phyloP scores from a whole-genome alignment of 2,888 invertebrate genomes.

The Hesperia comma region DNA sequence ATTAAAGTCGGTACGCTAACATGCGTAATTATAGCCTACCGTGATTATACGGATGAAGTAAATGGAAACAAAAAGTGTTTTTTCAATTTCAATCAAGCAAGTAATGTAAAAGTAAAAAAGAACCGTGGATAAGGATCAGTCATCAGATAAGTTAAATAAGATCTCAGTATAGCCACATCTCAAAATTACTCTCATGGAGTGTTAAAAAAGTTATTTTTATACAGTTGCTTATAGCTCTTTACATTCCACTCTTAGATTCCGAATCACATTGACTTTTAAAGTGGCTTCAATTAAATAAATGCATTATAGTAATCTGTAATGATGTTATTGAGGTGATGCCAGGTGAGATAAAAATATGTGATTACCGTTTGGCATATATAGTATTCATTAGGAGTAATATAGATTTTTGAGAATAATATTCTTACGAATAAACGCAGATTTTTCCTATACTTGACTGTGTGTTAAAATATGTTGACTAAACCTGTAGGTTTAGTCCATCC shows the following conservation, averaged over 20 bases:
- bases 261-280: slow-evolving; percentile 1
- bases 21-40: slow-evolving; percentile 25
- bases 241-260: not conserved
- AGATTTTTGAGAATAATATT: too few species aligned
- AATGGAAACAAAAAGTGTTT: slow-evolving; percentile 25
- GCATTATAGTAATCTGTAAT: too few species aligned
- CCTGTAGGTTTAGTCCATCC: too few species aligned
- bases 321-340: too few species aligned
- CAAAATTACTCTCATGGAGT: not conserved
- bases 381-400: too few species aligned
- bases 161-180: not conserved
- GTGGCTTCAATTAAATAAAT: not conserved
- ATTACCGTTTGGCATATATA: too few species aligned
- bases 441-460: too few species aligned
- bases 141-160: slow-evolving; percentile 32
- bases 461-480: too few species aligned
- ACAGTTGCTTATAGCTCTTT: too few species aligned
- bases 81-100: slow-evolving; percentile 35
- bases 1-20: slow-evolving; percentile 26
- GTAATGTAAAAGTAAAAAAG: slow-evolving; percentile 30
- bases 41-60: slow-evolving; percentile 16
- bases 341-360: too few species aligned
- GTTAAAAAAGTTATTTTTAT: too few species aligned
- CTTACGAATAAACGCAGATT: too few species aligned
- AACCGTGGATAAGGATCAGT: slow-evolving; percentile 28